phyloP scores from a whole-genome alignment of 2,797 vertebrate species.

The Crocidura indochinensis region DNA sequence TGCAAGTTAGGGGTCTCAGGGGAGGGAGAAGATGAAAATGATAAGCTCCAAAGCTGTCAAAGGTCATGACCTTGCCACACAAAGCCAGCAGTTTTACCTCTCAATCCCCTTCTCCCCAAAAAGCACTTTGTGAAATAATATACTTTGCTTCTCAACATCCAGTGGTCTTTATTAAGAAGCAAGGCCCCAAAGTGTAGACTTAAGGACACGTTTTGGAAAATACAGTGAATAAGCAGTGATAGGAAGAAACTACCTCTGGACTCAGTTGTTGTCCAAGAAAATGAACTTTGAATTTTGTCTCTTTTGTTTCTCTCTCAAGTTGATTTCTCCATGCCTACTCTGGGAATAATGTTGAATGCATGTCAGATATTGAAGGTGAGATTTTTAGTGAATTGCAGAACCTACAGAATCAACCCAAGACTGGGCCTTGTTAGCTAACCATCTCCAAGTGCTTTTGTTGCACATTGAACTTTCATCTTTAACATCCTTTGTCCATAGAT shows the following conservation, averaged over 20 bases:
- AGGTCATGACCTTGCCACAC: conserved; percentile 96
- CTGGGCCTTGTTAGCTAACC: conserved; percentile 36
- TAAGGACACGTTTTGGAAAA: conserved; percentile 86
- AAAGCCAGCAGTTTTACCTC: conserved; percentile 95
- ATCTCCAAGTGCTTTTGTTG: conserved; percentile 56
- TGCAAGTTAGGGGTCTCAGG: conserved; percentile 91
- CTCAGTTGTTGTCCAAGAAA: conserved; percentile 27
- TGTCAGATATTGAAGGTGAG: no score
- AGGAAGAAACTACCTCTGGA: conserved; percentile 45
- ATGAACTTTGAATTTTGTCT: conserved; percentile 80
- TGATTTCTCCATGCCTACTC: conserved; percentile 51
- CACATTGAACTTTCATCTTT: conserved; percentile 32
- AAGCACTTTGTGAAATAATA: conserved; percentile 99
- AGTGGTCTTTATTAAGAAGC: conserved; percentile 85
- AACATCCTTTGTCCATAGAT: not conserved
- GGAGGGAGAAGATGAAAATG: conserved; percentile 92
- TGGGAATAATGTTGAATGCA: not conserved
- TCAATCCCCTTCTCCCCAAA: conserved; percentile 92
- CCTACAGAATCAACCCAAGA: conserved; percentile 16
- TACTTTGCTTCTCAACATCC: conserved; percentile 91
- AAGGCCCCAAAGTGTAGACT: conserved; percentile 83
- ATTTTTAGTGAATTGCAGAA: no score
- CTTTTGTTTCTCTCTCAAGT: conserved; percentile 56
- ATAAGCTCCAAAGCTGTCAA: conserved; percentile 93
- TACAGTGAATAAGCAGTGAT: conserved; percentile 76